Evolutionary conservation across 1,140 invertebrate genomes (phyloP).

Genomic region (Orchesella cincta): DNA sequence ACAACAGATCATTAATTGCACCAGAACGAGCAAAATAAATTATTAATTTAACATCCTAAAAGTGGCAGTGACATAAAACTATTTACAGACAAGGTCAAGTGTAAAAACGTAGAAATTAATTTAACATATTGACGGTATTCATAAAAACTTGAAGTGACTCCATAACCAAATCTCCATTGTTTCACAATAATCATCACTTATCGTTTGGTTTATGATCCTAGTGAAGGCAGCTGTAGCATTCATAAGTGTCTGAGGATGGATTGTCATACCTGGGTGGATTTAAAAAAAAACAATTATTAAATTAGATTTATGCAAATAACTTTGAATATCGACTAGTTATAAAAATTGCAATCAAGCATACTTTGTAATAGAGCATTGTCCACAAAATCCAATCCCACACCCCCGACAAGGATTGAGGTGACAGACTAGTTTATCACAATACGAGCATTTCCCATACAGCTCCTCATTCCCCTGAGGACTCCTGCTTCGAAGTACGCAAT

Average conservation of each 20-base stretch:
- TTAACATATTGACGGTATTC: too few species aligned
- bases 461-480: slow-evolving; percentile 18
- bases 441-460: slow-evolving; percentile 32
- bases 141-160: too few species aligned
- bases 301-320: slow-evolving; percentile 11
- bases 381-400: background rate
- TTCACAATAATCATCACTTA: too few species aligned
- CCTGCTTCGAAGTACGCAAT: slow-evolving; percentile 1
- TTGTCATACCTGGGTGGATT: slow-evolving; percentile 2
- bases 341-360: background rate
- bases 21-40: too few species aligned
- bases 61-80: too few species aligned
- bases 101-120: too few species aligned
- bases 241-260: background rate
- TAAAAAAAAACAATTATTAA: slow-evolving; percentile 1
- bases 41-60: too few species aligned
- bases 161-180: too few species aligned
- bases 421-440: slow-evolving; percentile 41
- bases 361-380: slow-evolving; percentile 19
- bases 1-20: too few species aligned
- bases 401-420: slow-evolving; percentile 29
- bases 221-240: slow-evolving; percentile 16
- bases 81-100: too few species aligned
- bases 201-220: too few species aligned
- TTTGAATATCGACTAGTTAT: background rate